Evolutionary conservation across 37 sponge, comb jelly and placozoan genomes (phyloP), one percentile per base, ranked within the genome.

Genomic region (Geodia barretti): DNA sequence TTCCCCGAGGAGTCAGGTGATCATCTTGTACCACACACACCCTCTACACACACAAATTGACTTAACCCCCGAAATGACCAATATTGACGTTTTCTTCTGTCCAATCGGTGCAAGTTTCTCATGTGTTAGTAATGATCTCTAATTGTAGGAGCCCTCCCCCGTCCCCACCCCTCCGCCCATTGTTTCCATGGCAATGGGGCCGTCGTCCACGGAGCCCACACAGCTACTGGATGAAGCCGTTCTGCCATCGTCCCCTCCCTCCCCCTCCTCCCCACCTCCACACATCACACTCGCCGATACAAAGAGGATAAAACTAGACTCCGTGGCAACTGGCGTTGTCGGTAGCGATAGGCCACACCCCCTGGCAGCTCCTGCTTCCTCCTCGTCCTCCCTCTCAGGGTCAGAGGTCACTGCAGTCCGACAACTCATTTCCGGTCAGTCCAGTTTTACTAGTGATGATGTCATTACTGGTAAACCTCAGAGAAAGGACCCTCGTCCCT

Each of bases 371-470:
- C 19, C 80, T 43, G 26, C 25, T 28, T 25, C 74, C 47, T 30
- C 43, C 66, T 38, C 42, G 7, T 47, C 54, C 54, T 17, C 11
- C 14, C 74, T 89, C 30, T 78, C 73, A 28, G 4, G 14, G 31
- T 68, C 74, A 24, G 90, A 89, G 60, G 90, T 84, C 63, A 17
- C 35, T 3, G 85, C 90, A 42, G 80, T 89, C 62, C 79, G 68
- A 47, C 90, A 89, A 41, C 81, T 89, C 30, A 84, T 89, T 25
- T 36, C 73, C 70, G 89, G 89, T 88, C 33, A 31, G 77, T 11
- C 14, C 1, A 24, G 0, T 33, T 5, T 29, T 29, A 0, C 41
- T 4, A 7, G n/a, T 25, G 59, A 8, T 1, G 4, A 19, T 28
- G 64, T n/a, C 64, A n/a, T 62, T 2, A 62, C 64, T 28, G 26